Conservation (phyloP, 2,888 invertebrate species). For the Disparrhopalites patrizii region DNA sequence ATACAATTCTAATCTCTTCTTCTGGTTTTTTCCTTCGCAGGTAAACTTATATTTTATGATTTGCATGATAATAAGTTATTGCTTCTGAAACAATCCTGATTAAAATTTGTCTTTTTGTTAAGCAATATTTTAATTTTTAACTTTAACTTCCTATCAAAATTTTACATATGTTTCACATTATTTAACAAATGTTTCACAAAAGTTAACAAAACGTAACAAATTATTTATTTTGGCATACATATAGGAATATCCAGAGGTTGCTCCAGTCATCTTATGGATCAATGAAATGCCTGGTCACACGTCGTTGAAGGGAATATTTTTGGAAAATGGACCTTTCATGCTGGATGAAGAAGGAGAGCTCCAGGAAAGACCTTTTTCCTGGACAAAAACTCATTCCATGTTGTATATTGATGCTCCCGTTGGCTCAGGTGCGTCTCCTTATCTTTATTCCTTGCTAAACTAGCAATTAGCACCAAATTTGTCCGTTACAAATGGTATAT, state of each 20-base stretch:
- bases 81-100: no score
- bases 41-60: no score
- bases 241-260: constrained; percentile 38
- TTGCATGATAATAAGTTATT: neutral
- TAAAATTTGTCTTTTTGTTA: no score
- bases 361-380: constrained; percentile 66
- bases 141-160: no score
- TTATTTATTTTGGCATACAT: no score
- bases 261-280: constrained; percentile 56
- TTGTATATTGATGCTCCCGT: constrained; percentile 91
- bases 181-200: no score
- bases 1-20: neutral
- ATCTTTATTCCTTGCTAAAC: no score
- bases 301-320: constrained; percentile 58
- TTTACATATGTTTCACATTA: no score
- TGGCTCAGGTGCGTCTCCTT: constrained; percentile 68
- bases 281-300: constrained; percentile 60
- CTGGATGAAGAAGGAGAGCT: constrained; percentile 52
- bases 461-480: no score
- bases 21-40: constrained; percentile 9
- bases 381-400: constrained; percentile 73
- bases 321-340: constrained; percentile 60
- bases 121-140: no score
- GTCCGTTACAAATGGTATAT: no score
- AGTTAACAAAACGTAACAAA: no score